A percentile compares a stretch with the other conserved stretches of the same genome.
These are phyloP conservation scores for Camelus bactrianus DNA, from an alignment of 2,113 vertebrate species.

Conservation along the genomic window DNA sequence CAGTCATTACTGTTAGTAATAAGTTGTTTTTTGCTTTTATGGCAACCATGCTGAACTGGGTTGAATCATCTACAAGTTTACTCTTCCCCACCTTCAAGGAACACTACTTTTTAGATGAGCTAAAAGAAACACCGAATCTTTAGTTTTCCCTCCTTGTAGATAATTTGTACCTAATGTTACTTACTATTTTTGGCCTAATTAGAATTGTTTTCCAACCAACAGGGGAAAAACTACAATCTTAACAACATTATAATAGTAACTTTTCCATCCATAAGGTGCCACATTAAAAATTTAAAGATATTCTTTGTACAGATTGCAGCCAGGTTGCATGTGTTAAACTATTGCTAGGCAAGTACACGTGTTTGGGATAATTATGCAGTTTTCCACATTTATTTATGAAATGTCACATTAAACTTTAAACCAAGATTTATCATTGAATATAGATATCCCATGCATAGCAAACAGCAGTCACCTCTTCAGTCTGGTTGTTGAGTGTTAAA, in stretches of 20 bases:
- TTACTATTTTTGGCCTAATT: background rate
- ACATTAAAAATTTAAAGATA: constrained; percentile 69
- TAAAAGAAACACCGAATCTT: background rate
- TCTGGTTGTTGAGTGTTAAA: background rate
- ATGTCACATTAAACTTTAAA: constrained; percentile 74
- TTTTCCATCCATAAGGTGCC: background rate
- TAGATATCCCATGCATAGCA: background rate
- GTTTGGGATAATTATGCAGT: constrained; percentile 50
- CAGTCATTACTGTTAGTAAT: background rate
- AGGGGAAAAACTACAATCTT: background rate
- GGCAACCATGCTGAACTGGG: background rate
- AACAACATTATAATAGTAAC: constrained; percentile 36
- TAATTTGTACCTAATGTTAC: background rate
- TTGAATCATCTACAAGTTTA: background rate
- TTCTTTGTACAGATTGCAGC: constrained; percentile 56
- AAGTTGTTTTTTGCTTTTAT: background rate
- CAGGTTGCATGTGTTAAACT: constrained; percentile 53
- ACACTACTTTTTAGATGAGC: background rate
- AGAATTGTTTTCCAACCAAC: constrained; percentile 41
- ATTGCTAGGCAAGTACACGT: background rate
- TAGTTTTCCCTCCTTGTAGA: background rate
- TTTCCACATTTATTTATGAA: constrained; percentile 69
- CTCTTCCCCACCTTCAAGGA: background rate
- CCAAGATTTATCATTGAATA: constrained; percentile 54
- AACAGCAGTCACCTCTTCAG: background rate